Evolutionary conservation across 2,888 invertebrate species (phyloP), one percentile per base, ranked within the genome.

Genomic region (Galerucella nymphaeae): DNA sequence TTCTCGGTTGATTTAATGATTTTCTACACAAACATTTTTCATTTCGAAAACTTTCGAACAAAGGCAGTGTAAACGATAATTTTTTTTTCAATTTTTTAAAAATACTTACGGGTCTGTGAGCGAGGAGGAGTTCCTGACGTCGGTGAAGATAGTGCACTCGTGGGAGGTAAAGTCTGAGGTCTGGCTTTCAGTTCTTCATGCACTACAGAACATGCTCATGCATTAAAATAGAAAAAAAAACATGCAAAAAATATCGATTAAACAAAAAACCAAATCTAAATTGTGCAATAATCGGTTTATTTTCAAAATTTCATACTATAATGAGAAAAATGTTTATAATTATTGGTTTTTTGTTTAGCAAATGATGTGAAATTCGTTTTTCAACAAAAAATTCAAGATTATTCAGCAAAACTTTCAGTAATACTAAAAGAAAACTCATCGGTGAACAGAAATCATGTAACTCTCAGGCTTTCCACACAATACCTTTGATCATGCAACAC

Each of bases 121-220:
- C 82, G 80, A 61, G 82, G 82, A 75, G 78, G 75, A 20, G 73
- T 58, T 71, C 72, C 73, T 45, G 72, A 69, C 9, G 73, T 66
- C 41, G 73, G 73, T 10, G 76, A 64, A 55, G 78, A 70, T 74
- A 75, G 74, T 66, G 71, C 70, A 61, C 76, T 62, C 38, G 70
- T 74, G 63, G 65, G 62, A n/a, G 80, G 77, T 66, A 75, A 74
- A 73, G 80, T 79, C 77, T 74, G 78, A 67, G 82, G 82, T 70
- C 79, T 79, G 74, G 75, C 78, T 72, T 80, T 78, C 70, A 78
- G 81, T 75, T 79, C 80, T 83, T 83, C 84, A 85, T 85, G 85
- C 85, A 85, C 85, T 70, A 70, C 81, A 81, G 75, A 80, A 84
- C 84, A 84, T 84, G 84, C 84, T 82, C 84, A 84, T 84, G 84